phyloP scores from a whole-genome alignment of 2,797 vertebrate species.

The Mormyrus proboscirostris region DNA sequence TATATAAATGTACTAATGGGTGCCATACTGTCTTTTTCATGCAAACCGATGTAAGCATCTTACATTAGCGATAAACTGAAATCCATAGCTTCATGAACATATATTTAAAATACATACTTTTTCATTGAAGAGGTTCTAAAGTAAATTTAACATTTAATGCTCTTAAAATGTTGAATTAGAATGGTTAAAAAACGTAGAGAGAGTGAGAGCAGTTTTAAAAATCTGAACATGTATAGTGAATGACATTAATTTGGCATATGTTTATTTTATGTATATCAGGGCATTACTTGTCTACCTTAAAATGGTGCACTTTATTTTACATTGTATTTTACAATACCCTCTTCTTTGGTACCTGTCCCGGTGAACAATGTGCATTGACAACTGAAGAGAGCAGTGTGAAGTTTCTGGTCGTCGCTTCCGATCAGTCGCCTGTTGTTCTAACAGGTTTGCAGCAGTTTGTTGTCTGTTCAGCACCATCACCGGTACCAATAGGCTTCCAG shows the following conservation, averaged over 20 bases:
- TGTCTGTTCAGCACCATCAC: neutral
- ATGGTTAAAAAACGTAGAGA: neutral
- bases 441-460: neutral
- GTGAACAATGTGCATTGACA: neutral
- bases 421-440: neutral
- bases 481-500: neutral
- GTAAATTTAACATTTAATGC: neutral
- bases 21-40: neutral
- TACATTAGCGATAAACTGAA: neutral
- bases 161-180: neutral
- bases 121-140: conserved; percentile 4
- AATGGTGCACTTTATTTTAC: neutral
- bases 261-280: neutral
- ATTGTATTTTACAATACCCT: neutral
- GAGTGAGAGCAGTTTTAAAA: neutral
- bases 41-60: neutral
- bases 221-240: neutral
- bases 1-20: neutral
- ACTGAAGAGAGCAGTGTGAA: neutral
- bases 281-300: neutral
- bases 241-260: neutral
- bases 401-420: neutral
- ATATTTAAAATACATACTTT: neutral
- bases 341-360: neutral
- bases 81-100: neutral